Base-by-base conservation (phyloP, 1,140 invertebrate species). In the Helicoverpa zea region DNA sequence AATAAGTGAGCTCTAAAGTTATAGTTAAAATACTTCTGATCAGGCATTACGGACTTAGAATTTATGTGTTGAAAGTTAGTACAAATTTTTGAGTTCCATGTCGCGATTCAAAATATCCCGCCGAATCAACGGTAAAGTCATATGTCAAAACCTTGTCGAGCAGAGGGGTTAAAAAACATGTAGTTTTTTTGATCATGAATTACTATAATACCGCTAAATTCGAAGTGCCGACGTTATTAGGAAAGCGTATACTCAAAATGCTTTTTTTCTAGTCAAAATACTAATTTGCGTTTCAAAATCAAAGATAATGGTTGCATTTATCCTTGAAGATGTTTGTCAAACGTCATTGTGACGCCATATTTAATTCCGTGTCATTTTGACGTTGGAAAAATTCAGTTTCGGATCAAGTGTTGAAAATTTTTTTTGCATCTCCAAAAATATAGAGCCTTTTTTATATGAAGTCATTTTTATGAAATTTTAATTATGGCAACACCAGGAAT, bases 251-350 rank as follows among this genome's bases (percentile, higher is more conserved):
- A 68, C 64, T 68, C 63, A 58, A 79, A 77, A 79, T 68, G 76
- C 76, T 79, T 70, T 64, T 14, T 68, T 64, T 79, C 76, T 79
- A 79, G 76, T 79, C 76, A 79, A 68, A 63, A 68, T 79, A 79
- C 64, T 79, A 79, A 79, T 79, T 68, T 58, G 52, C 35, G 30
- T 79, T 75, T 75, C 56, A 61, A 58, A 79, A 79, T 68, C 76
- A 79, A 79, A 79, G 76, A 79, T 63, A 9, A 74, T 70, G 52
- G 16, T 68, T 79, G 76, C 76, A 79, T 79, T 79, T 79, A 79
- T 70, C 49, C 18, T 52, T 14, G 52, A 70, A 70, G 23, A 35
- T 35, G 35, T 35, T 52, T 66, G 16, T 77, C 58, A 35, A 54
- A 63, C 47, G 49, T 54, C 58, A 18, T 18, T 18, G 2, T 64